Base-by-base conservation (phyloP, 2,888 invertebrate genomes). In the Lobophora halterata region DNA sequence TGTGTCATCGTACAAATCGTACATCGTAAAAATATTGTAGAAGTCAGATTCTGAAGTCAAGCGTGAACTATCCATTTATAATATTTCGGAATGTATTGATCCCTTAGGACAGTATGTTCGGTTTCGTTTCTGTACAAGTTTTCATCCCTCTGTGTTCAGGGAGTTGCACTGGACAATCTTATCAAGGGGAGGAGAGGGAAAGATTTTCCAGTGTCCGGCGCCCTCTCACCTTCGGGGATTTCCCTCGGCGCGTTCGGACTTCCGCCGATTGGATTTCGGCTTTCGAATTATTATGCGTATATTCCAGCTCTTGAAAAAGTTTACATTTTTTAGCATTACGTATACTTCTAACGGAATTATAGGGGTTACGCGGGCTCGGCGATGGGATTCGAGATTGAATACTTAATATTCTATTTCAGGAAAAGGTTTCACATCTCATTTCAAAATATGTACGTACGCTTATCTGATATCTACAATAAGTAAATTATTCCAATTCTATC, bases 111-210 rank as follows among this genome's bases (percentile, higher is more conserved):
- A 55, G 52, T 67, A 67, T 77, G 82, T 79, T 78, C 79, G 76
- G 80, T 81, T 83, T 79, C 80, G 78, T 79, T 82, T 79, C 80
- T 71, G 75, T 72, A 60, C 70, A 86, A 85, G 71, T 87, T 86
- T 85, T 79, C 80, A 85, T 82, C 85, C 86, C 85, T 85, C 73
- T 74, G 85, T 74, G 83, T 80, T 80, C 67, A 71, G 86, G 85
- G 86, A 85, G 79, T 82, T 83, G 83, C 81, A 82, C 77, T 82
- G 82, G 85, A 86, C 86, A 86, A 87, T 87, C 83, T 86, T 85
- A 86, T 86, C 86, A 80, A 71, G 66, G 70, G 68, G 71, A 57
- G 63, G 37, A 65, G 71, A 67, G 72, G 73, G 74, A 61, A 74
- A 79, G 79, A 85, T 86, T 85, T 86, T 80, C 83, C 76, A 80